These are phyloP conservation scores for Heliconius erato DNA, from an alignment of 2,888 invertebrate genomes.

Conservation along the genomic window DNA sequence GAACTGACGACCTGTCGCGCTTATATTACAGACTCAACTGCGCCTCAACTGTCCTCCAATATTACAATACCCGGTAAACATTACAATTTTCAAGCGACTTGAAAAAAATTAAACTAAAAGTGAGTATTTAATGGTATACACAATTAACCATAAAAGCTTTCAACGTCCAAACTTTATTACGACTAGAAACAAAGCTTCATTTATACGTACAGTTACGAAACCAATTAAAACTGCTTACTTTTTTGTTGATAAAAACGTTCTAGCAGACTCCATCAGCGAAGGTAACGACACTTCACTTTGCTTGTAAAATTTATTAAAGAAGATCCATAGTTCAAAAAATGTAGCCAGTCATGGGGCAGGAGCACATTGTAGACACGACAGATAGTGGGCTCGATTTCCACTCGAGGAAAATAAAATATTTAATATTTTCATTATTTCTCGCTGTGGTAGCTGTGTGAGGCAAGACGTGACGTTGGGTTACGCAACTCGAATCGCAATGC, in stretches of 20 bases:
- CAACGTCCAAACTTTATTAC: slow-evolving; percentile 26
- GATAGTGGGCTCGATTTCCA: too few species aligned
- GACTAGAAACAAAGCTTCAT: slow-evolving; percentile 19
- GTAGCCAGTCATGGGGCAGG: too few species aligned
- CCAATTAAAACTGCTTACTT: slow-evolving; percentile 23
- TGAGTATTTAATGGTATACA: slow-evolving; percentile 7
- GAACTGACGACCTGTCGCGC: too few species aligned
- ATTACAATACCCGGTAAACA: too few species aligned
- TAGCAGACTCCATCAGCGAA: slow-evolving; percentile 1
- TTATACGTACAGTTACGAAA: slow-evolving; percentile 10
- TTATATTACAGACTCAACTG: too few species aligned
- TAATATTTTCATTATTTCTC: too few species aligned
- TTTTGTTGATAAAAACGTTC: slow-evolving; percentile 4
- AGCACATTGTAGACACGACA: too few species aligned
- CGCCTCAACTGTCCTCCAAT: too few species aligned
- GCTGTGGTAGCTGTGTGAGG: too few species aligned
- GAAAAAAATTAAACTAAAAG: slow-evolving; percentile 1
- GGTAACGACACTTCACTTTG: not conserved
- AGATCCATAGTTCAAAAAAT: not conserved
- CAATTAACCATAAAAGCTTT: slow-evolving; percentile 15
- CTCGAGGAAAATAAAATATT: too few species aligned
- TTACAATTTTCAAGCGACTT: not conserved
- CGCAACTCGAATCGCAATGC: too few species aligned
- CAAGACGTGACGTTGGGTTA: too few species aligned
- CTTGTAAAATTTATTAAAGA: not conserved